Conservation (phyloP, 35 echinoderm and acorn worm genomes). For the Apostichopus japonicus region DNA sequence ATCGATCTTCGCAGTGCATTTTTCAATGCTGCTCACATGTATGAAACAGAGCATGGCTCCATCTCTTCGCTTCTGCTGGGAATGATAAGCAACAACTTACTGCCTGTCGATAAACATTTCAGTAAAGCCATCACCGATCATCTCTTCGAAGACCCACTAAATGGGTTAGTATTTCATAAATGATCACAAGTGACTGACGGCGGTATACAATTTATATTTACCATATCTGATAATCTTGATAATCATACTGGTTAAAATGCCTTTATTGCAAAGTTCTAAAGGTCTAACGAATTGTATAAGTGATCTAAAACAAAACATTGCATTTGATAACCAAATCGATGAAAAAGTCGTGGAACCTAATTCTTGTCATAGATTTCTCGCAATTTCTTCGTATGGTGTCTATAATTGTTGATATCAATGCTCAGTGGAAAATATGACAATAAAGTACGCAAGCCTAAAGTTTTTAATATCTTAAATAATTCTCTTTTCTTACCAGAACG, state of each 20-base stretch:
- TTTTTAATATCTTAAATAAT: not conserved
- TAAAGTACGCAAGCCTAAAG: no score
- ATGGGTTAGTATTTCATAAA: not conserved
- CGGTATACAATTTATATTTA: not conserved
- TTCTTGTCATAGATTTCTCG: not conserved
- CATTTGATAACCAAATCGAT: not conserved
- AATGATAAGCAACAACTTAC: not conserved
- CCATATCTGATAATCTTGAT: not conserved
- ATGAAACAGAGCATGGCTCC: slow-evolving; percentile 14
- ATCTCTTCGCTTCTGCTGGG: slow-evolving; percentile 21
- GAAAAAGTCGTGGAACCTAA: not conserved
- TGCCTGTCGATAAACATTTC: slow-evolving; percentile 10
- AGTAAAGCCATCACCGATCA: slow-evolving; percentile 32
- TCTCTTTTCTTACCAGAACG: not conserved
- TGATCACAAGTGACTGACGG: not conserved
- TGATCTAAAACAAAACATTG: not conserved
- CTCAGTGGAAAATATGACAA: not conserved
- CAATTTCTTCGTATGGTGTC: not conserved
- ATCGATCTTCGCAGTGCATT: slow-evolving; percentile 10
- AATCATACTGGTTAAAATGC: not conserved
- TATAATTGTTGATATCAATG: not conserved
- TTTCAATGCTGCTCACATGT: slow-evolving; percentile 42
- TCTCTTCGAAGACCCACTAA: slow-evolving; percentile 17
- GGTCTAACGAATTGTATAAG: not conserved
- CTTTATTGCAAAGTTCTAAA: not conserved